Evolutionary conservation across 2,113 vertebrate genomes (phyloP).

Genomic region (Coreoperca whiteheadi): DNA sequence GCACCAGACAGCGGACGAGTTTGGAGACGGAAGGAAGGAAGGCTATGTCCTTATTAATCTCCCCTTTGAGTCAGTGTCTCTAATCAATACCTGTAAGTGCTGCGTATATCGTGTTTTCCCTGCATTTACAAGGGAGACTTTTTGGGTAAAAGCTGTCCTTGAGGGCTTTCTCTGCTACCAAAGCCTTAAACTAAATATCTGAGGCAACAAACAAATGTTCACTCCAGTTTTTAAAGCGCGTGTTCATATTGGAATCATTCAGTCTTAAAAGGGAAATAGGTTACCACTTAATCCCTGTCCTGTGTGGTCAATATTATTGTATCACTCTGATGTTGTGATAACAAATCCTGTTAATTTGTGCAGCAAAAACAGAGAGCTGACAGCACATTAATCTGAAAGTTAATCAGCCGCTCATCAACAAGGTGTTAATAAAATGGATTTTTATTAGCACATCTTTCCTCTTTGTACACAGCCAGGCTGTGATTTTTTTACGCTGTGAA

Average conservation of each 20-base stretch:
- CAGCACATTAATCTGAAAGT: slow-evolving; percentile 53
- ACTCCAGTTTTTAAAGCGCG: neutral
- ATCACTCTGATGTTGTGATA: slow-evolving; percentile 33
- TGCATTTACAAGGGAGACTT: slow-evolving; percentile 38
- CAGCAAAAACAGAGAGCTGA: slow-evolving; percentile 24
- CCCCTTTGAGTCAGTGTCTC: slow-evolving; percentile 29
- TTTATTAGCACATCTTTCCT: slow-evolving; percentile 40
- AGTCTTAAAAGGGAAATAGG: slow-evolving; percentile 10
- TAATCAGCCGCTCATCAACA: slow-evolving; percentile 61
- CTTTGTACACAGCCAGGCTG: slow-evolving; percentile 4
- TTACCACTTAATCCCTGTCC: neutral
- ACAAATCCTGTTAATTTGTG: slow-evolving; percentile 50
- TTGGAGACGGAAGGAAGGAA: slow-evolving; percentile 20
- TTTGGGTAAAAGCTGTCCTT: slow-evolving; percentile 8
- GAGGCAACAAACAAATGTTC: neutral
- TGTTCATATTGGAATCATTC: slow-evolving; percentile 17
- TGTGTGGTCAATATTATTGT: slow-evolving; percentile 14
- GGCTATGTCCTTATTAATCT: slow-evolving; percentile 24
- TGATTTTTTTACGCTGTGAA: neutral
- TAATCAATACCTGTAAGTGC: slow-evolving; percentile 53
- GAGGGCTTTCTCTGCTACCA: slow-evolving; percentile 25
- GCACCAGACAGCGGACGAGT: slow-evolving; percentile 38
- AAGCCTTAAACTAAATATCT: neutral
- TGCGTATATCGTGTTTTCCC: neutral
- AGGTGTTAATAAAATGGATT: slow-evolving; percentile 54